Percentiles rank a stretch among this genome's conserved stretches.
Conservation (phyloP, 1,140 invertebrate genomes). For the Mizuhopecten yessoensis region DNA sequence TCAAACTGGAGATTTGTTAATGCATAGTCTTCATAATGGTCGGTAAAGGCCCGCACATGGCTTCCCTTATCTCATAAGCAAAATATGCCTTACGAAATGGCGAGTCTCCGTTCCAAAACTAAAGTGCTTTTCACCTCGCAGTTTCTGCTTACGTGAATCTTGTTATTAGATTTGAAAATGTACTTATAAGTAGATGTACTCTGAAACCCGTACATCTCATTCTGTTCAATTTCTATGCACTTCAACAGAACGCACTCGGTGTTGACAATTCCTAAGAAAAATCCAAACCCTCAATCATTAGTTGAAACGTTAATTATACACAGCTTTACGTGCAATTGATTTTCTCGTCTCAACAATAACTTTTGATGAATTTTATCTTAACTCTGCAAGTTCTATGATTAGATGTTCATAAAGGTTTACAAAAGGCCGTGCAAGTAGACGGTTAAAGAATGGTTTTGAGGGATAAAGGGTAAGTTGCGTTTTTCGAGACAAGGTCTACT, state of each 20-base stretch:
- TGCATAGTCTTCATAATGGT: neutral
- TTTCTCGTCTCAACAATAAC: neutral
- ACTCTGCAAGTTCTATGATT: neutral
- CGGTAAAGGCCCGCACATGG: neutral
- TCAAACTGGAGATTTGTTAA: neutral
- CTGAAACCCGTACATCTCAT: neutral
- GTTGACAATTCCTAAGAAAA: neutral
- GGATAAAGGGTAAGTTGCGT: too few relatives aligned
- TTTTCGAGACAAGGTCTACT: too few relatives aligned
- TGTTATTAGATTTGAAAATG: neutral
- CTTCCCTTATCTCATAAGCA: slow-evolving; percentile 1
- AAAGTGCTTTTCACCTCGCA: neutral
- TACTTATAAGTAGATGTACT: neutral
- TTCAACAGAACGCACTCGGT: neutral
- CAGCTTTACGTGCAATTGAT: neutral
- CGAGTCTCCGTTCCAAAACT: neutral
- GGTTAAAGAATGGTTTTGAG: too few relatives aligned
- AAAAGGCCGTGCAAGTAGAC: too few relatives aligned
- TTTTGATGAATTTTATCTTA: neutral
- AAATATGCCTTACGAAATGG: neutral
- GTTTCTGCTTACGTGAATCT: neutral
- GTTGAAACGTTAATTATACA: neutral
- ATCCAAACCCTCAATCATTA: neutral
- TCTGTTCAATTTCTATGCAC: neutral
- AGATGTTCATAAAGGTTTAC: neutral